phyloP scores from a whole-genome alignment of 2,888 invertebrate species.

The Palloptera scutellata region DNA sequence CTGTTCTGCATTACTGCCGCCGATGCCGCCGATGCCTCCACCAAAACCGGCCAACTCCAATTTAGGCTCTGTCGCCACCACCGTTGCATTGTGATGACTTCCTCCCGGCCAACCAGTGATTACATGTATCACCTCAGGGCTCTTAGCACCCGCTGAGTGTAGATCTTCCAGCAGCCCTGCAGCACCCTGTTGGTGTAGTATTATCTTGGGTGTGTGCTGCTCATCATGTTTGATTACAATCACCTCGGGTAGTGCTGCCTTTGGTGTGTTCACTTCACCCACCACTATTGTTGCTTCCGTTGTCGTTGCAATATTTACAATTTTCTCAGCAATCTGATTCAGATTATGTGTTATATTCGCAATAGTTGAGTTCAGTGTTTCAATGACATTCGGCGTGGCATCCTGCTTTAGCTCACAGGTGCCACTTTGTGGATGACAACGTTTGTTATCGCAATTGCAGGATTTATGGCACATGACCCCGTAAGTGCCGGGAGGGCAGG shows the following conservation, averaged over 20 bases:
- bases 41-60: constrained; percentile 49
- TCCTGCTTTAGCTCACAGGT: constrained; percentile 47
- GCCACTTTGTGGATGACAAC: constrained; percentile 54
- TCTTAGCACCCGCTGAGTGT: constrained; percentile 44
- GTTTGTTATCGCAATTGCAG: constrained; percentile 55
- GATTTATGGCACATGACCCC: constrained; percentile 60
- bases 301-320: constrained; percentile 48
- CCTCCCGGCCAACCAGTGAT: constrained; percentile 52
- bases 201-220: constrained; percentile 59
- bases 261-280: constrained; percentile 46
- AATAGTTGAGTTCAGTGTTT: constrained; percentile 60
- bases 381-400: constrained; percentile 58
- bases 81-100: constrained; percentile 33
- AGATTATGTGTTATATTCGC: constrained; percentile 60
- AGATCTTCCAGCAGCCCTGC: constrained; percentile 48
- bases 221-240: constrained; percentile 59
- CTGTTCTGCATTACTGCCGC: constrained; percentile 31
- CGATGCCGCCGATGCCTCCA: constrained; percentile 29
- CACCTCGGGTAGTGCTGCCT: constrained; percentile 54
- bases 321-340: constrained; percentile 55
- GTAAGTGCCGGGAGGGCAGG: constrained; percentile 58
- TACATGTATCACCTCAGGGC: constrained; percentile 62
- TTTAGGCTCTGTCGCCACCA: constrained; percentile 40
- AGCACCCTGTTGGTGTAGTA: constrained; percentile 56
- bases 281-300: constrained; percentile 32